phyloP scores from a whole-genome alignment of 2,113 vertebrate genomes.

The Melanocharis versteri region DNA sequence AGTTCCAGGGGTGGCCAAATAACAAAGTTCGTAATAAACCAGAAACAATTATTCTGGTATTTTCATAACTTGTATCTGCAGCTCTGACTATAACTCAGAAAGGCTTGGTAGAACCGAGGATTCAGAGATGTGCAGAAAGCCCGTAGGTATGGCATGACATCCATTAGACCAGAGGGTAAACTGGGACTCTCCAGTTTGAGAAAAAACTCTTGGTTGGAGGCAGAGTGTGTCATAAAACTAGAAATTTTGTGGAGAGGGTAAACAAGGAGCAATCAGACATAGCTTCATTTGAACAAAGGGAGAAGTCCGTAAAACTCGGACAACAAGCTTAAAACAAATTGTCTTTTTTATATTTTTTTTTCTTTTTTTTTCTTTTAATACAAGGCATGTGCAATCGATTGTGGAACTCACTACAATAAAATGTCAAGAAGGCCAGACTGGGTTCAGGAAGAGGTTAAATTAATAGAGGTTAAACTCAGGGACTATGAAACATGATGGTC shows the following conservation, averaged over 20 bases:
- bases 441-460: conserved; percentile 47
- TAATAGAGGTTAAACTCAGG: neutral
- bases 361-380: neutral
- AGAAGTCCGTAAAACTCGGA: neutral
- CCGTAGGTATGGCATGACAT: rapidly evolving
- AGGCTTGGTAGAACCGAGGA: neutral
- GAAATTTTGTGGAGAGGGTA: neutral
- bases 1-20: neutral
- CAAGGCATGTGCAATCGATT: neutral
- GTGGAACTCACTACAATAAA: neutral
- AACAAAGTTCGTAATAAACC: neutral
- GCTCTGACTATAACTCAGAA: neutral
- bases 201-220: neutral
- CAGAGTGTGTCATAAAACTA: neutral
- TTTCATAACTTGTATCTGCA: neutral
- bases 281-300: neutral
- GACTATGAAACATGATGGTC: neutral
- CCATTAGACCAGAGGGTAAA: neutral
- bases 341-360: neutral
- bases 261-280: neutral
- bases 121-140: neutral
- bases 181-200: neutral
- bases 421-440: neutral
- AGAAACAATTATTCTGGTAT: neutral
- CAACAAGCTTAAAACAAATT: neutral